Conservation (phyloP, 2,113 vertebrate species). For the Oncorhynchus tshawytscha region DNA sequence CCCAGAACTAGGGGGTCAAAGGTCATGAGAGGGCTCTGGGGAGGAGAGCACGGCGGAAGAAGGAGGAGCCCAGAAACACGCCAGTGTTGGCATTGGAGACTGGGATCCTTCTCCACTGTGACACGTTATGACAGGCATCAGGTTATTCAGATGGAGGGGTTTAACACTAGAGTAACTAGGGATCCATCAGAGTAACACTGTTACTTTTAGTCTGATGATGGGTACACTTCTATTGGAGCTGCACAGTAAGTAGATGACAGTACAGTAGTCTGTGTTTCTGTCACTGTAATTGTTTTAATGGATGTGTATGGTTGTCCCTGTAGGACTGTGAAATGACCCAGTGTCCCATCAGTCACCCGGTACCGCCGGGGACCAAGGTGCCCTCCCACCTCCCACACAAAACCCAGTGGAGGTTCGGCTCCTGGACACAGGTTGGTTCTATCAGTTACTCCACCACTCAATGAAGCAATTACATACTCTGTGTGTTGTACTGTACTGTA, state of each 20-base stretch:
- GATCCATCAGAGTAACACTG: conserved; percentile 31
- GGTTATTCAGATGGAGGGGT: conserved; percentile 48
- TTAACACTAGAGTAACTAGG: conserved; percentile 67
- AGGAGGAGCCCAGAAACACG: conserved; percentile 64
- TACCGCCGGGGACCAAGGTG: conserved; percentile 77
- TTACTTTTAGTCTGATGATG: background rate
- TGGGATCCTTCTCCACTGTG: conserved; percentile 73
- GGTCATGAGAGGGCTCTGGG: conserved; percentile 55
- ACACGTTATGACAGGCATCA: conserved; percentile 62
- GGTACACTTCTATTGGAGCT: too few relatives aligned
- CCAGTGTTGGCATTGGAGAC: conserved; percentile 69
- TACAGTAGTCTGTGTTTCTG: conserved; percentile 22
- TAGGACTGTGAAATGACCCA: conserved; percentile 91
- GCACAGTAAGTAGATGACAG: too few relatives aligned
- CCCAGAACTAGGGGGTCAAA: conserved; percentile 55
- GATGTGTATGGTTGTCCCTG: conserved; percentile 32
- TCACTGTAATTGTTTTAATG: conserved; percentile 8
- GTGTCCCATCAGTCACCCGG: conserved; percentile 80
- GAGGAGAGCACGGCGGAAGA: conserved; percentile 40
- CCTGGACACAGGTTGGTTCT: conserved; percentile 90
- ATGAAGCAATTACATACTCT: conserved; percentile 25
- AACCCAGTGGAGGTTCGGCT: conserved; percentile 97
- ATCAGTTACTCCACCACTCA: background rate
- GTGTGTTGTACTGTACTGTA: background rate
- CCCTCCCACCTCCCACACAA: conserved; percentile 71